Conservation (phyloP, 2,797 vertebrate genomes). For the Pseudochirops corinnae region DNA sequence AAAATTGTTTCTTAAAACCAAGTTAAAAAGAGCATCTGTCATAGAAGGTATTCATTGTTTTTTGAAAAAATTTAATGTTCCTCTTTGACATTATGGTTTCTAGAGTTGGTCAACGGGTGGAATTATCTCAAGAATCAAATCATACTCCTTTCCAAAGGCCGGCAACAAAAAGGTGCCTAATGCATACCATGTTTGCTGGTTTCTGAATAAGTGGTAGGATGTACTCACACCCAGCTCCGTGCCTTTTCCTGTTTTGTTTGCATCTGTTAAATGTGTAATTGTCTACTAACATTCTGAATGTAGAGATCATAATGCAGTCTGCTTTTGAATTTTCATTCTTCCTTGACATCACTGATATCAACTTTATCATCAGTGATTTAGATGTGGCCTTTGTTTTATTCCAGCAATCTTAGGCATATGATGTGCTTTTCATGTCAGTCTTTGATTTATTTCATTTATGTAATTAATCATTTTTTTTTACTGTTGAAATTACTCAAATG, state of each 20-base stretch:
- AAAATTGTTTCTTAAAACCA: background rate
- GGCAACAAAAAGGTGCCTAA: conserved; percentile 93
- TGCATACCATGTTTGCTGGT: conserved; percentile 73
- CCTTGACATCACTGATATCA: background rate
- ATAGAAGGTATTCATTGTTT: background rate
- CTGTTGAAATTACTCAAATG: background rate
- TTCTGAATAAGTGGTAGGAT: conserved; percentile 78
- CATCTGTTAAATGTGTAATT: conserved; percentile 71
- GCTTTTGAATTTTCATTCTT: conserved; percentile 14
- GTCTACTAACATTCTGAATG: conserved; percentile 77
- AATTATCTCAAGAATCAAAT: conserved; percentile 92
- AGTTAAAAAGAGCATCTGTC: background rate
- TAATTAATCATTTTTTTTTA: too few relatives aligned
- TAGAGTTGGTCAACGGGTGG: conserved; percentile 90
- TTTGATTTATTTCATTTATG: background rate
- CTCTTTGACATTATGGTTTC: conserved; percentile 91
- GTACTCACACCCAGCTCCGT: conserved; percentile 57
- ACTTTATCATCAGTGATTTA: background rate
- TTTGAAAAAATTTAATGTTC: conserved; percentile 81
- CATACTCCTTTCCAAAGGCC: conserved; percentile 90
- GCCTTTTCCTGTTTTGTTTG: conserved; percentile 56
- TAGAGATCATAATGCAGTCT: conserved; percentile 47
- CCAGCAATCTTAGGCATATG: fast-evolving
- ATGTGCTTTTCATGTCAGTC: conserved; percentile 27
- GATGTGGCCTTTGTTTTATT: background rate